Conservation (phyloP, 2,113 vertebrate genomes). For the Dissostichus mawsoni region DNA sequence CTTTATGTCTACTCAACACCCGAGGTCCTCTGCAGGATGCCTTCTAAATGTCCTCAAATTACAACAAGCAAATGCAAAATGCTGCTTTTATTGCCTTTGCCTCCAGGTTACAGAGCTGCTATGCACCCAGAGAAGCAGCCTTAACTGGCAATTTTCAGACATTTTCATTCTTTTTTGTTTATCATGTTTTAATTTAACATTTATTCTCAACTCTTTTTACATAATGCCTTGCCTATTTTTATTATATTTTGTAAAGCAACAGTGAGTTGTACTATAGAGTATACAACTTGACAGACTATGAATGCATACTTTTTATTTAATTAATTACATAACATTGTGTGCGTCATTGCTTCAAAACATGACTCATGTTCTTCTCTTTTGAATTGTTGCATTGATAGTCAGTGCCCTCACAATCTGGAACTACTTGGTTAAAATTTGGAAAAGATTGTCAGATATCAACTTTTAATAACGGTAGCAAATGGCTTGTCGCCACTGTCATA, state of each 20-base stretch:
- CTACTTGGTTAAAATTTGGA: not conserved
- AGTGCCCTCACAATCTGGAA: not conserved
- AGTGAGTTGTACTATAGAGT: not conserved
- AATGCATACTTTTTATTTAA: not conserved
- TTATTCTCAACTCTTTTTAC: not conserved
- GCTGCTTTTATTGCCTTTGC: slow-evolving; percentile 46
- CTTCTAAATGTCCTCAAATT: slow-evolving; percentile 53
- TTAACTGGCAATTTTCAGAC: slow-evolving; percentile 21
- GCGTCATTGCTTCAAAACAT: not conserved
- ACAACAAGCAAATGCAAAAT: slow-evolving; percentile 55
- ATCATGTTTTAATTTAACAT: not conserved
- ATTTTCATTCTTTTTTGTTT: not conserved
- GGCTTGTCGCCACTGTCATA: too few relatives aligned
- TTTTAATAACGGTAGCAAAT: not conserved
- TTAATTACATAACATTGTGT: not conserved
- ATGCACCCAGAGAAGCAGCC: slow-evolving; percentile 7
- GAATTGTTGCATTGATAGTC: not conserved
- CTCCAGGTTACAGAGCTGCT: slow-evolving; percentile 17
- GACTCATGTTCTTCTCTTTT: not conserved
- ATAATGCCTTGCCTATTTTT: not conserved
- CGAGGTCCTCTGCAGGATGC: slow-evolving; percentile 39
- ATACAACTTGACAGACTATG: not conserved
- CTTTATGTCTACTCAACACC: slow-evolving; percentile 44
- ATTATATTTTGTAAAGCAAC: not conserved
- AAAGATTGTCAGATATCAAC: not conserved